Evolutionary conservation across 2,888 invertebrate genomes (phyloP), one percentile per base, ranked within the genome.

Genomic region (Teleiodes luculella): DNA sequence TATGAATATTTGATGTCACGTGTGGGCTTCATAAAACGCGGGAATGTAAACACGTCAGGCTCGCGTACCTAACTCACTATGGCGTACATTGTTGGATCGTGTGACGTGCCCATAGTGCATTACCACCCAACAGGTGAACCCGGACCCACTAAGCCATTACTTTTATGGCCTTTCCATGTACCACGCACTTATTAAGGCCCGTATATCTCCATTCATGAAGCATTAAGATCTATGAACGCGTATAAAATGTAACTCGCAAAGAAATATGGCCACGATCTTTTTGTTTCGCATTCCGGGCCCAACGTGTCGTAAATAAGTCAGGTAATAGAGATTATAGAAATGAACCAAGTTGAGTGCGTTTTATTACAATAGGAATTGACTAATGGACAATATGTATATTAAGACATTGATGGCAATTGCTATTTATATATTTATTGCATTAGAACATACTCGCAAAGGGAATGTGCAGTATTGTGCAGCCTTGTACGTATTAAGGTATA

Each of bases 151-250:
- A 18, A 18, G 18, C 18, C 68, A 68, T 72, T 75, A 71, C 63
- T 68, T 76, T 77, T 76, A 77, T 73, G 66, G 71, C 59, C 66
- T 76, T 41, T 41, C 39, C 39, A 41, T 76, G 74, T 80, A 72
- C 65, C 65, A 64, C 62, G 49, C 65, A 30, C 60, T 63, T 66
- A 69, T 64, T 62, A 66, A 64, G 67, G 39, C 60, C 64, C 67
- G 65, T 74, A 70, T 72, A 72, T 76, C 71, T 70, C 64, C 66
- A 68, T 74, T 70, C 65, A 61, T 61, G 63, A 59, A 61, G 66
- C 66, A 71, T 72, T 69, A 70, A 67, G 69, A 72, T 74, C 67
- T 73, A 72, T 72, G 67, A 63, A 60, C 60, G 53, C 47, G 56
- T 58, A 61, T 55, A 61, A 59, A 41, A 58, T 54, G 55, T 56